Conservation (phyloP, 2,797 vertebrate genomes). For the Pipistrellus pygmaeus region DNA sequence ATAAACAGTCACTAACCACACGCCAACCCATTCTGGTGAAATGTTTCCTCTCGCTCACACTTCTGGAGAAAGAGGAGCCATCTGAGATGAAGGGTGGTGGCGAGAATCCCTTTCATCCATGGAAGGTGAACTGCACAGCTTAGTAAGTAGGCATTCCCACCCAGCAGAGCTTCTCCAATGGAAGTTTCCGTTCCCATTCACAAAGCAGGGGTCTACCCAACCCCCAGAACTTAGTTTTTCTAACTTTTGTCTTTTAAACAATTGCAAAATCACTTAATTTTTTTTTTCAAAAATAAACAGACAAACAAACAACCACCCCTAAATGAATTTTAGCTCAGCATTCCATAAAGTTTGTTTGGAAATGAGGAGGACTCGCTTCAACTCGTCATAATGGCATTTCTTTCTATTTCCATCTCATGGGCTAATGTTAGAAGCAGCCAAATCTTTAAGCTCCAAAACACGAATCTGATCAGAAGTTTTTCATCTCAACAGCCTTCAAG, state of each 20-base stretch:
- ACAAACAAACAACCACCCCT: not conserved
- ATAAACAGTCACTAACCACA: not conserved
- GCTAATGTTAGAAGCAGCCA: not conserved
- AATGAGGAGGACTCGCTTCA: not conserved
- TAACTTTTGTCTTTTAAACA: conserved; percentile 2
- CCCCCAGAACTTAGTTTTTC: not conserved
- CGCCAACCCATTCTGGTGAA: not conserved
- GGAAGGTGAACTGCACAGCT: not conserved
- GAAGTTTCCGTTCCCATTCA: not conserved
- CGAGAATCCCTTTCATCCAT: not conserved
- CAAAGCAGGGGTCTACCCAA: not conserved
- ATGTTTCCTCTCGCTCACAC: not conserved
- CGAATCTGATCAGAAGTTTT: not conserved
- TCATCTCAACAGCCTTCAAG: not conserved
- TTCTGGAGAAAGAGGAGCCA: not conserved
- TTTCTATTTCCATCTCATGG: not conserved
- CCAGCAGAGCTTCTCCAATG: not conserved
- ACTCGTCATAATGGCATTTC: not conserved
- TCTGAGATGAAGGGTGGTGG: not conserved
- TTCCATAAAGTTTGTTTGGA: not conserved
- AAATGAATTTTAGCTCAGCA: not conserved
- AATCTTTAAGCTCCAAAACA: not conserved
- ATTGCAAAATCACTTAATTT: not conserved
- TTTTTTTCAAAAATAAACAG: not conserved
- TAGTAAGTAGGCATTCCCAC: not conserved